Conservation (phyloP, 2,113 vertebrate genomes). For the Pelusios castaneus region DNA sequence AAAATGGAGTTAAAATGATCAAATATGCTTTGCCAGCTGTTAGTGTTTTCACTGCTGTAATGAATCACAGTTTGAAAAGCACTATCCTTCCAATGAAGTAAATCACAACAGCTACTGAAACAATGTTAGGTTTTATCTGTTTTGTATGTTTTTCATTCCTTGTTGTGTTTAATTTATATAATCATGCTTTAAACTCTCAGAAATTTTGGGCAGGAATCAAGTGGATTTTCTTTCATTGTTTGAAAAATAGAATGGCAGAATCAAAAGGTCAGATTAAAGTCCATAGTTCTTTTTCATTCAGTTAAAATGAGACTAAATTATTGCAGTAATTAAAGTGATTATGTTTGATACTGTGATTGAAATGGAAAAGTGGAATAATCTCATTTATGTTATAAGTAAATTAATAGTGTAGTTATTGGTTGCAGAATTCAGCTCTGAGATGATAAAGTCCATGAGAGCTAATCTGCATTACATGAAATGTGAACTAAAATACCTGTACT, state of each 20-base stretch:
- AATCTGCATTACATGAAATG: neutral
- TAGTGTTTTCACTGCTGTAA: neutral
- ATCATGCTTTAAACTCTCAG: neutral
- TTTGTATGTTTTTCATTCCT: neutral
- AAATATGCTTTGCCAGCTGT: neutral
- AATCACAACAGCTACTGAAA: neutral
- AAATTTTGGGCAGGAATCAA: neutral
- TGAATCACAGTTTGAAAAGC: neutral
- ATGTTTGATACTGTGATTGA: neutral
- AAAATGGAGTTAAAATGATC: neutral
- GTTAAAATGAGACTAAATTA: neutral
- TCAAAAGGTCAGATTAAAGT: neutral
- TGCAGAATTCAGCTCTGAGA: neutral
- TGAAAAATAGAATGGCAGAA: neutral
- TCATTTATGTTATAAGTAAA: neutral
- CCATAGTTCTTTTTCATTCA: neutral
- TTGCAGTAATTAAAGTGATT: rapidly evolving
- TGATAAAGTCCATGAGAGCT: neutral
- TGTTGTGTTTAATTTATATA: neutral
- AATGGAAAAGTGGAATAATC: neutral
- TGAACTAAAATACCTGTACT: neutral
- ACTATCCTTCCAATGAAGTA: neutral
- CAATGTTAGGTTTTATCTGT: neutral
- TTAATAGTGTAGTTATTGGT: neutral
- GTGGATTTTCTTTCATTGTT: neutral